Conservation (phyloP, 2,888 invertebrate species). For the Minunthozetes semirufus region DNA sequence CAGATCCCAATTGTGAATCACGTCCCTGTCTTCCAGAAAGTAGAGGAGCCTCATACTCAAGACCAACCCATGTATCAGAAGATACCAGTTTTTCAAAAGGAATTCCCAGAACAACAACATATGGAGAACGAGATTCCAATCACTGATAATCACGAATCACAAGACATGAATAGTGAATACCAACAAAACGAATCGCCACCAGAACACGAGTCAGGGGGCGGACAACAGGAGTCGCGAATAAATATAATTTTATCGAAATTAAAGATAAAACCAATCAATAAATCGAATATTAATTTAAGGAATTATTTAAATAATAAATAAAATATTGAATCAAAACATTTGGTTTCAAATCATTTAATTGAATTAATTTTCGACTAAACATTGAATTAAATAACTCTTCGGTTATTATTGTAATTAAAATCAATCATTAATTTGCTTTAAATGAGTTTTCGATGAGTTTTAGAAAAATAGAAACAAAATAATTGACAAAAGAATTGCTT, state of each 20-base stretch:
- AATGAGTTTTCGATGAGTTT: background rate
- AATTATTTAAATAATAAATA: background rate
- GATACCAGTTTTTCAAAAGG: constrained; percentile 18
- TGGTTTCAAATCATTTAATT: background rate
- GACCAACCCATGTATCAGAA: background rate
- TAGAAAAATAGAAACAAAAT: background rate
- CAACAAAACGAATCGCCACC: background rate
- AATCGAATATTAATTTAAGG: background rate
- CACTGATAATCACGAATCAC: background rate
- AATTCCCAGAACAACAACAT: background rate
- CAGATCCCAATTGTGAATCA: background rate
- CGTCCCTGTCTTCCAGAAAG: constrained; percentile 4
- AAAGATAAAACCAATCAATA: background rate
- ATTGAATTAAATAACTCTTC: background rate
- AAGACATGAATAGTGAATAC: background rate
- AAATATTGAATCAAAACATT: background rate
- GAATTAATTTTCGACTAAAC: background rate
- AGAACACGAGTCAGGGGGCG: background rate
- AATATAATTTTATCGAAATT: background rate
- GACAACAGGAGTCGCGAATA: background rate
- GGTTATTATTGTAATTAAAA: background rate
- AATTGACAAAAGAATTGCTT: background rate
- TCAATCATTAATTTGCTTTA: background rate
- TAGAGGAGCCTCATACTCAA: background rate
- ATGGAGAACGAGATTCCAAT: background rate